phyloP scores from a whole-genome alignment of 2,797 vertebrate species.

The Salmo trutta region DNA sequence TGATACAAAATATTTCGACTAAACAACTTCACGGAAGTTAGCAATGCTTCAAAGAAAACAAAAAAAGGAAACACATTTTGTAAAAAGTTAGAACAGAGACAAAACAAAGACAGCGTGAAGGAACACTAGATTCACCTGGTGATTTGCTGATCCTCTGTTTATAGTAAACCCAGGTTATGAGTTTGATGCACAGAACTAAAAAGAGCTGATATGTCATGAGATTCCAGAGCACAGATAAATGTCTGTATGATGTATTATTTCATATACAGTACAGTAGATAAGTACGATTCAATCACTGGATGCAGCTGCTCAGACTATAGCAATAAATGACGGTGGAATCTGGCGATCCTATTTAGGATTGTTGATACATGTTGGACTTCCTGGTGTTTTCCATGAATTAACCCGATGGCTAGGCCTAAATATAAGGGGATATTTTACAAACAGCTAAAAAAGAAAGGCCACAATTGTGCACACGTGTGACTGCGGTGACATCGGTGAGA shows the following conservation, averaged over 20 bases:
- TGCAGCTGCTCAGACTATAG: neutral
- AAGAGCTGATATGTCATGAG: constrained; percentile 18
- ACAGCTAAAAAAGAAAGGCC: constrained; percentile 54
- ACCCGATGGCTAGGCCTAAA: constrained; percentile 16
- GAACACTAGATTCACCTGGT: constrained; percentile 31
- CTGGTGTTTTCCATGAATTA: neutral
- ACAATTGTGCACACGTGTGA: constrained; percentile 7
- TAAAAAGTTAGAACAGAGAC: constrained; percentile 10
- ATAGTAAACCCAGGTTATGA: constrained; percentile 1
- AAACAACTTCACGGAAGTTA: constrained; percentile 99
- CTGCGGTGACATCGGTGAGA: neutral
- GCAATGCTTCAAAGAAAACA: constrained; percentile 64
- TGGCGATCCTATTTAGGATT: neutral
- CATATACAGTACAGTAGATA: neutral
- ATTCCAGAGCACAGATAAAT: constrained; percentile 29
- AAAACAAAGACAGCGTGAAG: constrained; percentile 18
- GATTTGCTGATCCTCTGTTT: neutral
- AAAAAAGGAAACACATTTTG: constrained; percentile 1
- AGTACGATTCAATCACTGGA: neutral
- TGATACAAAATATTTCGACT: constrained; percentile 85
- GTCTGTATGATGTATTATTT: no score
- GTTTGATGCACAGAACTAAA: constrained; percentile 18
- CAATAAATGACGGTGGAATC: neutral
- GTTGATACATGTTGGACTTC: neutral
- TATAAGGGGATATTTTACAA: constrained; percentile 13